phyloP scores from a whole-genome alignment of 2,797 vertebrate genomes.

The Aselliscus stoliczkanus region DNA sequence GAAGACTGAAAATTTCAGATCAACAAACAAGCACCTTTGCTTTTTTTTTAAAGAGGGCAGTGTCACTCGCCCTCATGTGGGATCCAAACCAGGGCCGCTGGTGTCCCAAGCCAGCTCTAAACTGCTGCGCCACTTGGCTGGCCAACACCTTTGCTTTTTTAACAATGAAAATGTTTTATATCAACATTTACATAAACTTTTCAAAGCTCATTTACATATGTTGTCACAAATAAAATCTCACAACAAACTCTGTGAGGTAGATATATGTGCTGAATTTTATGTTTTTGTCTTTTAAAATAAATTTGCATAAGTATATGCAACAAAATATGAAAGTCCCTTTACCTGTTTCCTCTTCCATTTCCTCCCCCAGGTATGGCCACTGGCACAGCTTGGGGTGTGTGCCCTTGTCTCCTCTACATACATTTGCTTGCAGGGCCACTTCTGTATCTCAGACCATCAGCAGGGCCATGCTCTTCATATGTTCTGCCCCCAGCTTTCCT shows the following conservation, averaged over 20 bases:
- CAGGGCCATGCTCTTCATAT: background rate
- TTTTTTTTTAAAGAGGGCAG: too few species aligned
- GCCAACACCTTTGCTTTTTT: background rate
- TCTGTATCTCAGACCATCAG: background rate
- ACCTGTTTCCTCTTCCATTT: background rate
- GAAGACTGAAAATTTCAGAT: background rate
- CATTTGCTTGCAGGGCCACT: background rate
- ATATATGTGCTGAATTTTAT: background rate
- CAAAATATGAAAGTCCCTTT: background rate
- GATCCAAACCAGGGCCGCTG: too few species aligned
- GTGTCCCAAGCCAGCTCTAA: too few species aligned
- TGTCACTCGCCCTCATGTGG: too few species aligned
- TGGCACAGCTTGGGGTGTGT: background rate
- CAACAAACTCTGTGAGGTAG: background rate
- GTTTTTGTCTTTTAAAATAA: slow-evolving; percentile 24
- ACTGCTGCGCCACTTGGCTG: too few species aligned
- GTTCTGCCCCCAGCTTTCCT: background rate
- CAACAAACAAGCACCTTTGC: background rate
- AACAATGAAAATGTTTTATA: background rate
- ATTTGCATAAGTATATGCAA: background rate
- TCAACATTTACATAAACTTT: background rate
- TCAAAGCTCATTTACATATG: background rate
- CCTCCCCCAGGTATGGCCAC: background rate
- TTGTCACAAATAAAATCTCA: background rate
- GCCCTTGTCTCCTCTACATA: background rate